phyloP scores from a whole-genome alignment of 2,888 invertebrate species.

The Hypsopygia costalis region DNA sequence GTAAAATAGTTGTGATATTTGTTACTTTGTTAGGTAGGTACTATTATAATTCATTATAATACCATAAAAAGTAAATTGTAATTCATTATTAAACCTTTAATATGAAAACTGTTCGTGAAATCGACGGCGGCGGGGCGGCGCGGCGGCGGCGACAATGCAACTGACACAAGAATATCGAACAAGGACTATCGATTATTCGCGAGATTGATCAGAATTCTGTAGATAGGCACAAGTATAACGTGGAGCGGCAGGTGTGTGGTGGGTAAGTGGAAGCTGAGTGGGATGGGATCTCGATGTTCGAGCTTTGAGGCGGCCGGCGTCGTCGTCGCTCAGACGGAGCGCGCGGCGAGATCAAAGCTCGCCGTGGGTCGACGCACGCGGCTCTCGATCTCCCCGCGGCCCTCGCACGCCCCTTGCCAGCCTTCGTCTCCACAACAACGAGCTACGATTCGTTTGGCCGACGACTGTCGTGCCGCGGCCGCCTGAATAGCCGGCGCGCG shows the following conservation, averaged over 20 bases:
- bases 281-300: constrained; percentile 27
- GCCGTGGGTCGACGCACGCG: constrained; percentile 75
- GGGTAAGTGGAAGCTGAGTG: constrained; percentile 24
- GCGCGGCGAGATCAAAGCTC: constrained; percentile 60
- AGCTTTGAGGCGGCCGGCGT: constrained; percentile 17
- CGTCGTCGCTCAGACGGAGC: constrained; percentile 33
- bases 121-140: too few species aligned
- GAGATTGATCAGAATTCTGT: too few species aligned
- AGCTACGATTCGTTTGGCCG: constrained; percentile 47
- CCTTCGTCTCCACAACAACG: constrained; percentile 36
- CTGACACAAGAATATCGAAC: too few species aligned
- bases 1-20: too few species aligned
- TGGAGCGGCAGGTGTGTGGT: constrained; percentile 11
- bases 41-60: too few species aligned
- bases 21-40: too few species aligned
- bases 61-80: too few species aligned
- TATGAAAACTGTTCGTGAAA: background rate
- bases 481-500: constrained; percentile 43
- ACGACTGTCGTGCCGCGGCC: constrained; percentile 30
- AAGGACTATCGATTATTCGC: too few species aligned
- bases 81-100: too few species aligned
- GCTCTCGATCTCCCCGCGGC: constrained; percentile 45
- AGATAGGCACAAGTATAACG: background rate
- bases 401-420: constrained; percentile 28
- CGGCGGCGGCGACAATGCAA: too few species aligned